Evolutionary conservation across 2,113 vertebrate species (phyloP).

Genomic region (Copsychus sechellarum): DNA sequence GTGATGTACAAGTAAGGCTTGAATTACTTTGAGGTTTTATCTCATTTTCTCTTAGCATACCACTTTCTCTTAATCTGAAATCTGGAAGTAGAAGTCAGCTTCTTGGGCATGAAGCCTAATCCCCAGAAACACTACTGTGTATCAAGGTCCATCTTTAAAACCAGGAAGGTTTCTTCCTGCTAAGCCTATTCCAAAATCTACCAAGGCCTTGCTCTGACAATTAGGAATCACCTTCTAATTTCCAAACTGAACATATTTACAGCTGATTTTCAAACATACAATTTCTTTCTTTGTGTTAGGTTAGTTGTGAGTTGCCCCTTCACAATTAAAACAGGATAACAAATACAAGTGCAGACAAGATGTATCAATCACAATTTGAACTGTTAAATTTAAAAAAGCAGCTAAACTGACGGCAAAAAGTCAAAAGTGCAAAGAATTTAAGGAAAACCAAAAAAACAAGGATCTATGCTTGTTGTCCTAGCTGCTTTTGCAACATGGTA

Average conservation of each 20-base stretch:
- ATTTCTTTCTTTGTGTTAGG: not conserved
- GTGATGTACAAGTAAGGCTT: not conserved
- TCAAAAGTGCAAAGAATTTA: not conserved
- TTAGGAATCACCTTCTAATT: not conserved
- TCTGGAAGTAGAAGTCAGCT: not conserved
- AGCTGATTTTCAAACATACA: accelerated
- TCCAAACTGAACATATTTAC: not conserved
- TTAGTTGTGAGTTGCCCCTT: not conserved
- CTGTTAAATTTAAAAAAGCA: not conserved
- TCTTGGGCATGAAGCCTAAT: not conserved
- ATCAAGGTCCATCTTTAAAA: not conserved
- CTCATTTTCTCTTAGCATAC: not conserved
- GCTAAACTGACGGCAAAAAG: not conserved
- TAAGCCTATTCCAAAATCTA: not conserved
- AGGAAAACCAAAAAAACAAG: not conserved
- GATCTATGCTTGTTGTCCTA: not conserved
- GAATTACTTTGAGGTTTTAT: not conserved
- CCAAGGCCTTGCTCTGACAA: not conserved
- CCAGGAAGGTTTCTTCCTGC: not conserved
- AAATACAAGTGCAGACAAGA: not conserved
- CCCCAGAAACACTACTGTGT: not conserved
- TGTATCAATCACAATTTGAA: not conserved
- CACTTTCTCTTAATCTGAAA: not conserved
- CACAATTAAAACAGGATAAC: not conserved
- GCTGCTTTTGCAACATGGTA: not conserved